These are phyloP conservation scores for Tonatia bakeri DNA, from an alignment of 2,113 vertebrate species.

Conservation along the genomic window DNA sequence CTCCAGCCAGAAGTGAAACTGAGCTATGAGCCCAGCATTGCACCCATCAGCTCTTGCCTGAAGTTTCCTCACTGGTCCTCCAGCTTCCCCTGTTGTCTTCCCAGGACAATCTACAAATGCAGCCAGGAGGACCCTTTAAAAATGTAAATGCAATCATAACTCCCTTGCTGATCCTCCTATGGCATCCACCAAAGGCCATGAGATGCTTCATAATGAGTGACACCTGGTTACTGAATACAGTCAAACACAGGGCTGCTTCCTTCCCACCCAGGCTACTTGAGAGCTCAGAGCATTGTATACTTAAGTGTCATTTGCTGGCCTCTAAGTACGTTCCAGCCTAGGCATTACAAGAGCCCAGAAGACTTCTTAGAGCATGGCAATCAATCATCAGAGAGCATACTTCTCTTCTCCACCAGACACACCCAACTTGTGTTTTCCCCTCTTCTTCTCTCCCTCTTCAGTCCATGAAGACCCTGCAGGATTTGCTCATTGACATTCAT, in stretches of 20 bases:
- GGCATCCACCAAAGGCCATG: not conserved
- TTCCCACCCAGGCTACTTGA: not conserved
- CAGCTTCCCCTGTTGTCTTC: not conserved
- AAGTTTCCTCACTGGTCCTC: not conserved
- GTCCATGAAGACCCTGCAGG: slow-evolving; percentile 71
- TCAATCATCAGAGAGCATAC: not conserved
- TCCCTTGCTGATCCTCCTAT: not conserved
- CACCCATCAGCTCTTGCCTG: not conserved
- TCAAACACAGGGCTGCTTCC: not conserved
- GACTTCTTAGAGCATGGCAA: not conserved
- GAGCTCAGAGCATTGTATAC: not conserved
- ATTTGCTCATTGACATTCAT: slow-evolving; percentile 63
- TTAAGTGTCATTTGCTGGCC: not conserved
- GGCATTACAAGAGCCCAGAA: not conserved
- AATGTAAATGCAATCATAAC: not conserved
- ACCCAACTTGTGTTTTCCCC: not conserved
- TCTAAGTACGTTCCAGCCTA: not conserved
- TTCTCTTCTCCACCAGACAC: not conserved
- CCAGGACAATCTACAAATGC: not conserved
- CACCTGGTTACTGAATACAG: not conserved
- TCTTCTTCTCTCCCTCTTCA: not conserved
- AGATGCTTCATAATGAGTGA: not conserved
- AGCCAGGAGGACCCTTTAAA: not conserved
- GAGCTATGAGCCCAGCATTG: not conserved
- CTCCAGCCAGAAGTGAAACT: not conserved